These are phyloP conservation scores for Embidobia sp. DNA, from an alignment of 2,888 invertebrate species.

Conservation along the genomic window DNA sequence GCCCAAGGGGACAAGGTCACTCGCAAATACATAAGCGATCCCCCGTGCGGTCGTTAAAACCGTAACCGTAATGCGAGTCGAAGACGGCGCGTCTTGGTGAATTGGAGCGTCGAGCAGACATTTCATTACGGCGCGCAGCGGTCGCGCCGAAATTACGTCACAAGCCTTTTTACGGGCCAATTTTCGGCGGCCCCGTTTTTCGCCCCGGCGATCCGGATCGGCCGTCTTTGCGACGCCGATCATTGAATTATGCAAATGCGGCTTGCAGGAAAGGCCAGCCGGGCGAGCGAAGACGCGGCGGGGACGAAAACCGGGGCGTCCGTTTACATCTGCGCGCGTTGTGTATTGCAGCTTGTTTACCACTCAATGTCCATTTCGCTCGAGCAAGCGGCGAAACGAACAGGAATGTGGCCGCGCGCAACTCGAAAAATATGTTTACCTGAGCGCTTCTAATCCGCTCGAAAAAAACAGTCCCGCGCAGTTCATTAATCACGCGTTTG, in stretches of 20 bases:
- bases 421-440: constrained; percentile 53
- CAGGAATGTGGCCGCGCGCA: constrained; percentile 51
- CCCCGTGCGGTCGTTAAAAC: no score
- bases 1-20: no score
- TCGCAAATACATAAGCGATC: no score
- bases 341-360: constrained; percentile 51
- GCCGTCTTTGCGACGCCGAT: no score
- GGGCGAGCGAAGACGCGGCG: constrained; percentile 10
- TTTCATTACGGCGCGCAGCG: no score
- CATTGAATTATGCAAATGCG: constrained; percentile 41
- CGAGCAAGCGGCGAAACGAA: constrained; percentile 30
- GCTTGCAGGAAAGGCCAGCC: no score
- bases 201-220: no score
- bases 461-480: constrained; percentile 20
- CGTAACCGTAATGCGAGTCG: no score
- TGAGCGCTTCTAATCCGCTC: constrained; percentile 21
- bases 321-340: constrained; percentile 46
- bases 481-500: constrained; percentile 41
- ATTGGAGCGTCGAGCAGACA: no score
- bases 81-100: no score
- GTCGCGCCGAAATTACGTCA: no score
- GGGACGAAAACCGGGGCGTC: constrained; percentile 18
- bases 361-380: constrained; percentile 46
- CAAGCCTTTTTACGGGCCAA: no score
- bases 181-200: neutral